Evolutionary conservation across 2,797 vertebrate species (phyloP).

Genomic region (Syndactyla subalaris): DNA sequence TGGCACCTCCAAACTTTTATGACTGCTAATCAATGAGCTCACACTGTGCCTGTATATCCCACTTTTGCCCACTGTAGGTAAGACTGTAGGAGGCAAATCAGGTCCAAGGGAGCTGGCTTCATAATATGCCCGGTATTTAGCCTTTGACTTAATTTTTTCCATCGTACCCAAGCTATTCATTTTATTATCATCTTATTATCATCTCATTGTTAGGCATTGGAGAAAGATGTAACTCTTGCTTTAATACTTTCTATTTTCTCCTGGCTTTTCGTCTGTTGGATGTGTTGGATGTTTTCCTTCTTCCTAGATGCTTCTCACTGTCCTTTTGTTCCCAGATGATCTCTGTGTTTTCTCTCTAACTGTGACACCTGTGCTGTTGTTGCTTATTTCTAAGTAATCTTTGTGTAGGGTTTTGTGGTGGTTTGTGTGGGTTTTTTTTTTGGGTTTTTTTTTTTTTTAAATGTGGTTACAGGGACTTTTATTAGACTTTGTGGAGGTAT

Average conservation of each 20-base stretch:
- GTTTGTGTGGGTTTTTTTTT: neutral
- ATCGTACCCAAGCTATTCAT: neutral
- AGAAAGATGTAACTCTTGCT: neutral
- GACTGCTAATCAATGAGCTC: neutral
- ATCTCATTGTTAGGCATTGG: neutral
- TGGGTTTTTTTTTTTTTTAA: neutral
- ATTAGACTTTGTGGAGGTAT: neutral
- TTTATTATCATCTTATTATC: neutral
- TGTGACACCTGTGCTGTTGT: neutral
- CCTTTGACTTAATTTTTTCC: neutral
- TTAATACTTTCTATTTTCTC: neutral
- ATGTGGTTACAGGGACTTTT: neutral
- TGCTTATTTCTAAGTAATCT: neutral
- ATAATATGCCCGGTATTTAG: neutral
- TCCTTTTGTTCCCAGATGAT: neutral
- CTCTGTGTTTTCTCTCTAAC: neutral
- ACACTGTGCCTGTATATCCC: neutral
- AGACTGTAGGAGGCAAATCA: neutral
- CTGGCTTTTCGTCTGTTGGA: neutral
- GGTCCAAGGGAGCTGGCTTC: neutral
- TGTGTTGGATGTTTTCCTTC: neutral
- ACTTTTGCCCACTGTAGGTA: neutral
- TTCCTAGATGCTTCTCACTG: rapidly evolving
- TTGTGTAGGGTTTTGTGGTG: neutral
- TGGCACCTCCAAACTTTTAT: neutral